phyloP scores from a whole-genome alignment of 2,888 invertebrate genomes.

The Periphyllus acericola region DNA sequence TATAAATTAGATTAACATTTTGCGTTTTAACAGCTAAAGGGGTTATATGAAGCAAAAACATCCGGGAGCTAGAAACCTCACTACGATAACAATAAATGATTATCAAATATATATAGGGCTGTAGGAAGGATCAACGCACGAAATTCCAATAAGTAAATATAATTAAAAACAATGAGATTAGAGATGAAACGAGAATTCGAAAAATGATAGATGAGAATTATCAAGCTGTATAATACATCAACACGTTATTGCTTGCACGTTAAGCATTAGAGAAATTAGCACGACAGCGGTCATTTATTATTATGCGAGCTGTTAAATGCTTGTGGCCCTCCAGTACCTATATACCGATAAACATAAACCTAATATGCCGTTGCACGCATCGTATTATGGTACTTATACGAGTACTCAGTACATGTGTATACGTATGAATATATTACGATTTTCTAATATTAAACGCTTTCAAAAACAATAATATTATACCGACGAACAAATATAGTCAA shows the following conservation, averaged over 20 bases:
- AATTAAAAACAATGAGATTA: neutral
- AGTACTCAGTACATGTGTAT: neutral
- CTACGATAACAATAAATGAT: neutral
- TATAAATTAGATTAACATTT: neutral
- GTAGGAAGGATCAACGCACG: neutral
- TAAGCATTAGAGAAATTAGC: slow-evolving; percentile 44
- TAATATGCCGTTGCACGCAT: slow-evolving; percentile 12
- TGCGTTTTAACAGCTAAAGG: neutral
- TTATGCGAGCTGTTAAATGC: slow-evolving; percentile 31
- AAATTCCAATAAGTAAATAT: neutral
- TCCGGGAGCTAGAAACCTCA: neutral
- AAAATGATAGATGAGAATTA: slow-evolving; percentile 33
- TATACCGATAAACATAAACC: neutral
- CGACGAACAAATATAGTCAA: neutral
- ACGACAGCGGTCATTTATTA: slow-evolving; percentile 22
- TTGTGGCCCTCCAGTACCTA: neutral
- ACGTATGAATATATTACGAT: slow-evolving; percentile 20
- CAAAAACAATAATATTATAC: slow-evolving; percentile 11
- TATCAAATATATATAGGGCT: neutral
- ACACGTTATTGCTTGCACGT: neutral
- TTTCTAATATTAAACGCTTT: slow-evolving; percentile 53
- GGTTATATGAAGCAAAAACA: neutral
- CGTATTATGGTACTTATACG: too few species aligned
- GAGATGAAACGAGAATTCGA: neutral
- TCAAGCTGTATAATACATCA: neutral